Percentiles rank a stretch among this genome's conserved stretches.
Conservation (phyloP, 1,140 invertebrate genomes). For the Brachionus calyciflorus region DNA sequence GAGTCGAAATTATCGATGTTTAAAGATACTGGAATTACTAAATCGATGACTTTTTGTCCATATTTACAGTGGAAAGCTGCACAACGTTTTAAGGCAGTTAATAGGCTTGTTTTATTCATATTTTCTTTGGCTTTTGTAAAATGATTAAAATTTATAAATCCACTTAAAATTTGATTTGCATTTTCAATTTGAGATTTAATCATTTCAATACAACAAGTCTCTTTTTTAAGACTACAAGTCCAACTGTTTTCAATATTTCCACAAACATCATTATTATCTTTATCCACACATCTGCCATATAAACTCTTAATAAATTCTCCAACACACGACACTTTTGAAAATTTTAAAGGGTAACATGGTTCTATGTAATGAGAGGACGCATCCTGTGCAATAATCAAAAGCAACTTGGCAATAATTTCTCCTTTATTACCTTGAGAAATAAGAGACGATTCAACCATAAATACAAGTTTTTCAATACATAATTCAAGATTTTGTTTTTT, state of each 20-base stretch:
- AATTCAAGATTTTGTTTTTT: background rate
- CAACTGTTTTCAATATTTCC: background rate
- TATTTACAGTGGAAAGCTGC: slow-evolving; percentile 9
- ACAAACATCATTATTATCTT: too few relatives aligned
- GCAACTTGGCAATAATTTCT: slow-evolving; percentile 16
- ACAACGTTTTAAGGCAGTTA: slow-evolving; percentile 2
- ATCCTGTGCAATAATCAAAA: background rate
- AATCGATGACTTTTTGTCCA: background rate
- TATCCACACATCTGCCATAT: background rate
- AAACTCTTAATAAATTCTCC: slow-evolving; percentile 25
- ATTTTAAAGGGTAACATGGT: background rate
- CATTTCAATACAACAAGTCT: background rate
- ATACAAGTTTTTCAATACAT: background rate
- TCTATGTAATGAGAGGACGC: background rate
- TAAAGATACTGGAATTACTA: slow-evolving; percentile 12
- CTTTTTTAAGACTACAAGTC: background rate
- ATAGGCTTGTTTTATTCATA: background rate
- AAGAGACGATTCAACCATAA: background rate
- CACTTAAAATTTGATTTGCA: background rate
- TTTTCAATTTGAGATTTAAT: slow-evolving; percentile 13
- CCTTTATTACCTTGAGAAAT: background rate
- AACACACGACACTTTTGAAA: background rate
- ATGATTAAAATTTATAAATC: slow-evolving; percentile 33
- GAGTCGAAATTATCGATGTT: background rate
- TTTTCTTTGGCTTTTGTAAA: background rate